Conservation (phyloP, 2,888 invertebrate genomes). For the Pseudanteris insignis region DNA sequence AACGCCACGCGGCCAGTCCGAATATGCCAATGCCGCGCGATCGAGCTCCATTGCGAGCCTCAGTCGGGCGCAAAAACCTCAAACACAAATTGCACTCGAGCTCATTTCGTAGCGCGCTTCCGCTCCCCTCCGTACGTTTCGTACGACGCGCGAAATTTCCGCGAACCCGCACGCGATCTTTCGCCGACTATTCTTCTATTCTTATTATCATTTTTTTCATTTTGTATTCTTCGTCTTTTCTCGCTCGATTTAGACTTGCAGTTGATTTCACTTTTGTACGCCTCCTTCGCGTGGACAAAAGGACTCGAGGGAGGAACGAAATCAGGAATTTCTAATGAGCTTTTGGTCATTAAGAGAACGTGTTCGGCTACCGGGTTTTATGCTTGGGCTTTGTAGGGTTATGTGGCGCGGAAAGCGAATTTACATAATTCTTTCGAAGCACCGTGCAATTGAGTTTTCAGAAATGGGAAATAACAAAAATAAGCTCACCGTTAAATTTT, state of each 20-base stretch:
- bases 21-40: slow-evolving; percentile 5
- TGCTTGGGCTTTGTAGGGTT: background rate
- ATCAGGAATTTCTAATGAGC: slow-evolving; percentile 18
- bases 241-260: too few species aligned
- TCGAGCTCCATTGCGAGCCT: too few species aligned
- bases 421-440: slow-evolving; percentile 5
- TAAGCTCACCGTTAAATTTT: too few species aligned
- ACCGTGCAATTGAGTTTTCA: background rate
- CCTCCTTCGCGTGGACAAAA: background rate
- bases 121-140: slow-evolving; percentile 7
- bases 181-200: too few species aligned
- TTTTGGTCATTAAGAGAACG: slow-evolving; percentile 10
- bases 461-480: slow-evolving; percentile 1
- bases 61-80: slow-evolving; percentile 6
- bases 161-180: slow-evolving; percentile 13
- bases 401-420: background rate
- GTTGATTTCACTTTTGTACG: background rate
- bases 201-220: too few species aligned
- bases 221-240: too few species aligned
- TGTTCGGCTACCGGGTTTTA: slow-evolving; percentile 12
- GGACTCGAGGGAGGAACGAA: slow-evolving; percentile 1
- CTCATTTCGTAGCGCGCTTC: slow-evolving; percentile 6
- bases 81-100: too few species aligned
- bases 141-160: slow-evolving; percentile 10
- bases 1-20: slow-evolving; percentile 9